Base-by-base conservation (phyloP, 30 jellyfish, hydroid and myxozoan species). In the Chironex yamaguchii region DNA sequence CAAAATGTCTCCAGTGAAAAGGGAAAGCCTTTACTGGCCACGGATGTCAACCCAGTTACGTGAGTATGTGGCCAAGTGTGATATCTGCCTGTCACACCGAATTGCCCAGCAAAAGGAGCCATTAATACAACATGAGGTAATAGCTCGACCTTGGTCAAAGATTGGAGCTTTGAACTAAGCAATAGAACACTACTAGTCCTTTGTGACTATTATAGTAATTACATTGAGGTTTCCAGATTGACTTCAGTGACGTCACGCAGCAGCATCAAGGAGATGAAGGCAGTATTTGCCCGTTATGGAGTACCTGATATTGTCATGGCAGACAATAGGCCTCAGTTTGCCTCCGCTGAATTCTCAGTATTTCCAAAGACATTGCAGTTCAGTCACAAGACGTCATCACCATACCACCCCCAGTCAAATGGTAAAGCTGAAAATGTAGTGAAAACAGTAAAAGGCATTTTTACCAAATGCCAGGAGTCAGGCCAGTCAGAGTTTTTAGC, bases 71-170 rank as follows among this genome's bases (percentile, higher is more conserved):
- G 71, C 71, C 71, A 54, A 54, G 71, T 54, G 71, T 54, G 71
- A 3, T 54, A 54, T 54, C 71, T 54, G 71, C 71, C 71, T 54
- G 71, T 54, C 71, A 54, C 71, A 54, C 25, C 71, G 23, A 28
- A 54, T 31, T 54, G 4, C 4, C 71, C 71, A 54, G 25, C 71
- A 54, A 54, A 54, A 54, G 25, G 71, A 54, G 6, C 71, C 71
- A 54, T 54, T 54, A 54, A 54, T 54, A 31, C 71, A 54, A 54
- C 71, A 54, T 54, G 71, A 54, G 21, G 21, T 54, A n/a, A 31
- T 54, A 28, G 71, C 71, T 54, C 71, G 71, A 54, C 71, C 71
- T 54, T 54, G 71, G 71, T 54, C 71, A 54, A 54, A 54, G 71
- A 54, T 54, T n/a, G 71, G 71, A 54, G 71, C 71, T 54, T 28